Conservation (phyloP, 30 jellyfish, hydroid and myxozoan species). For the Hydra vulgaris region DNA sequence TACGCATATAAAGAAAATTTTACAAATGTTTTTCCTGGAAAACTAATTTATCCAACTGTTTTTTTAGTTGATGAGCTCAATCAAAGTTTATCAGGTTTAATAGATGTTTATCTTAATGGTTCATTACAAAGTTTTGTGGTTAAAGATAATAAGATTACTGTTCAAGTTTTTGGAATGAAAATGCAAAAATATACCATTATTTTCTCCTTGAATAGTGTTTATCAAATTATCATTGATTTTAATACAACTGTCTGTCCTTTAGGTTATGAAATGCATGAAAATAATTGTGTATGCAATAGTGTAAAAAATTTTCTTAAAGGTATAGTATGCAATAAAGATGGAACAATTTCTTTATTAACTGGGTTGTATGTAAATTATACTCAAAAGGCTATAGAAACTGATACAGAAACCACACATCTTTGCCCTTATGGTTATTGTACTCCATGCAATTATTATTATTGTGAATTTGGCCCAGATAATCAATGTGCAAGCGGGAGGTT, state of each 20-base stretch:
- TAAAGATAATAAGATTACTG: background rate
- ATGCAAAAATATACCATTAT: background rate
- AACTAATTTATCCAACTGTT: background rate
- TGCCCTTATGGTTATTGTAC: constrained; percentile 2
- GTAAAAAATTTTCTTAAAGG: background rate
- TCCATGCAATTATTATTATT: background rate
- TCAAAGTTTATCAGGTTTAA: background rate
- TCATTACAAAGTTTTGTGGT: background rate
- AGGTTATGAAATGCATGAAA: background rate
- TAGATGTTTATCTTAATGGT: background rate
- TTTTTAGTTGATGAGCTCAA: background rate
- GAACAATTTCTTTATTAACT: background rate
- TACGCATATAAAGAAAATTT: background rate
- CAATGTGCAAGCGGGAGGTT: background rate
- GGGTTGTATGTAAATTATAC: background rate
- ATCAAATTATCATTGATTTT: background rate
- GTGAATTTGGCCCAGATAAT: background rate
- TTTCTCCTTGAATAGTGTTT: background rate
- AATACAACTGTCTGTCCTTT: background rate
- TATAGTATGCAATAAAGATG: background rate
- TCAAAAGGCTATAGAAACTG: background rate
- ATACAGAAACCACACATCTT: background rate
- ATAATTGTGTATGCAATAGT: background rate
- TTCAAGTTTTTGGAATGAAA: background rate
- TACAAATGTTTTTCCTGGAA: background rate